Evolutionary conservation across 1,140 invertebrate species (phyloP), one percentile per base, ranked within the genome.

Genomic region (Sminthurinus signatus): DNA sequence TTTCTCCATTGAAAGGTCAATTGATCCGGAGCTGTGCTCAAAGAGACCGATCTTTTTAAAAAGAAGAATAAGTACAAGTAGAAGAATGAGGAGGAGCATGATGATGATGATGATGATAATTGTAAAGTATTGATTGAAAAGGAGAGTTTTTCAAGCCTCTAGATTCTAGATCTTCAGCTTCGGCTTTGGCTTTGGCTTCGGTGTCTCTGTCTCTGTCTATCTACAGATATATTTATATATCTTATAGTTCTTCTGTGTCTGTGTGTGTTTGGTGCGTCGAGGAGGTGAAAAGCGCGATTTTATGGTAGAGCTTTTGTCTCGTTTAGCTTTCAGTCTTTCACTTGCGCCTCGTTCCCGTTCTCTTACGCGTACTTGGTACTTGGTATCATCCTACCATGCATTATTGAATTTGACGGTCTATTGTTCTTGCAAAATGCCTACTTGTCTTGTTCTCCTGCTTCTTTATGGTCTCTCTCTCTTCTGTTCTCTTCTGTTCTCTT

Each of bases 371-470:
- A n/a, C n/a, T n/a, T n/a, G n/a, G n/a, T n/a, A n/a, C n/a, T n/a
- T n/a, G n/a, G 4, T 28, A 52, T 52, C 50, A 52, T 25, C 8
- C 50, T 52, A 52, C 50, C 50, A 56, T 39, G 54, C 54, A 29
- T 60, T 60, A 60, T 60, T 60, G 57, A 60, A 60, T 60, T 60
- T 60, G 57, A 60, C 57, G 57, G 44, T 36, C 39, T 60, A 46
- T 60, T 60, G 57, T 60, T 60, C 57, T 60, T 60, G 43, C 39
- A 60, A 60, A 60, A 60, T 60, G 43, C 15, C 23, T 25, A 14
- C 55, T 25, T 54, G 55, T n/a, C n/a, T n/a, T n/a, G n/a, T n/a
- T n/a, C n/a, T n/a, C n/a, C n/a, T n/a, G n/a, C n/a, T n/a, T n/a
- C n/a, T n/a, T n/a, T n/a, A n/a, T n/a, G n/a, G n/a, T n/a, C n/a